Conservation (phyloP, 2,888 invertebrate genomes). For the Drymonia ruficornis region DNA sequence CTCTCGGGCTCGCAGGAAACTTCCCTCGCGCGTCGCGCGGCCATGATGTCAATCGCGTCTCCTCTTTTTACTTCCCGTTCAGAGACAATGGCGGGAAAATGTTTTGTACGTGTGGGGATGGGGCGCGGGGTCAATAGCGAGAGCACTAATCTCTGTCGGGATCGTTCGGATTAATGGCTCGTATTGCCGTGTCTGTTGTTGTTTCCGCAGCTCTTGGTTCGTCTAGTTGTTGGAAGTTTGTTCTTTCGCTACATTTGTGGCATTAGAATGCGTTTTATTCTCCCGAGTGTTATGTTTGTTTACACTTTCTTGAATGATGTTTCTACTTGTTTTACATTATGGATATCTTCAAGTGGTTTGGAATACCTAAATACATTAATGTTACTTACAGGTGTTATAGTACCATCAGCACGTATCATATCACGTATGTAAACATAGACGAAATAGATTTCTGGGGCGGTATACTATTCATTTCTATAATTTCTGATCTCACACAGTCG, state of each 20-base stretch:
- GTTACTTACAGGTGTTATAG: too few relatives aligned
- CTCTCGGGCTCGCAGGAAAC: conserved; percentile 16
- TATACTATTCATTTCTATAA: too few relatives aligned
- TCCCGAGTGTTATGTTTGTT: conserved; percentile 12
- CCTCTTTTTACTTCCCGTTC: conserved; percentile 72
- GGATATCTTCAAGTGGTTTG: too few relatives aligned
- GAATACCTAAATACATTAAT: too few relatives aligned
- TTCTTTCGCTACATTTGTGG: conserved; percentile 50
- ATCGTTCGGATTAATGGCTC: conserved; percentile 80
- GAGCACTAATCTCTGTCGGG: conserved; percentile 79
- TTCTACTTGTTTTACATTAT: conserved; percentile 6
- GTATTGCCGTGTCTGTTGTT: conserved; percentile 78
- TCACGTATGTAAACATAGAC: too few relatives aligned
- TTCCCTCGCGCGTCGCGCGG: conserved; percentile 38
- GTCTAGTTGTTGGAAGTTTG: conserved; percentile 66
- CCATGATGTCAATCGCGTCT: conserved; percentile 74
- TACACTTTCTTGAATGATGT: background rate
- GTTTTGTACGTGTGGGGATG: conserved; percentile 71
- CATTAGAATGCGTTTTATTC: conserved; percentile 42
- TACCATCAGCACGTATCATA: too few relatives aligned
- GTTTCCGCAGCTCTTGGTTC: conserved; percentile 67
- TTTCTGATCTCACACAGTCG: too few relatives aligned
- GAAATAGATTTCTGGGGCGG: too few relatives aligned
- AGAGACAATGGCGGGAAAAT: conserved; percentile 79
- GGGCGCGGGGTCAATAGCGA: conserved; percentile 68